Percentiles rank a stretch among this genome's conserved stretches.
Evolutionary conservation across 2,113 vertebrate genomes (phyloP).

Genomic region (Nycticryphes semicollaris): DNA sequence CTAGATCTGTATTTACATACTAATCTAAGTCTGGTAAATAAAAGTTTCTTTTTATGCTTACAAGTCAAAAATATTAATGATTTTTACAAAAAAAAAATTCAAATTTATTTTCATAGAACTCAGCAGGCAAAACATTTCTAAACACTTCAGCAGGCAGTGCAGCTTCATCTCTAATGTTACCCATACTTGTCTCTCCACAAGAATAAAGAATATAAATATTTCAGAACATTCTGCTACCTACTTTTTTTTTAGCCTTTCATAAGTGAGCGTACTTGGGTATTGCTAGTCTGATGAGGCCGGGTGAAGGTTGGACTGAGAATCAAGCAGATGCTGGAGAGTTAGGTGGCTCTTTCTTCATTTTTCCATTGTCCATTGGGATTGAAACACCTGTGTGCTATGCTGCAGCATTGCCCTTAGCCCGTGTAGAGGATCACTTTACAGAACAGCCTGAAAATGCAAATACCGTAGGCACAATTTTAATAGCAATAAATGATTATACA

Average conservation of each 20-base stretch:
- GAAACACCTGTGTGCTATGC: neutral
- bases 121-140: conserved; percentile 7
- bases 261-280: neutral
- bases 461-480: neutral
- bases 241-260: neutral
- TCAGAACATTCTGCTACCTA: neutral
- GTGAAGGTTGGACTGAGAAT: neutral
- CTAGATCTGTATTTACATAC: neutral
- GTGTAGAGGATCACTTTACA: neutral
- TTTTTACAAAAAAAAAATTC: neutral
- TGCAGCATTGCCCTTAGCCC: neutral
- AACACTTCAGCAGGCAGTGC: neutral
- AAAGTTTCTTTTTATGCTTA: neutral
- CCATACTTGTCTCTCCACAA: neutral
- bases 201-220: neutral
- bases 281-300: neutral
- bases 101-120: neutral
- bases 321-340: neutral
- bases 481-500: neutral
- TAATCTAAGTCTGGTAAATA: neutral
- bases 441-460: neutral
- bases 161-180: neutral
- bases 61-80: neutral
- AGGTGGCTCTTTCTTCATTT: neutral
- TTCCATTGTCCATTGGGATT: neutral